Base-by-base conservation (phyloP, 2,797 vertebrate species). In the Artibeus jamaicensis region DNA sequence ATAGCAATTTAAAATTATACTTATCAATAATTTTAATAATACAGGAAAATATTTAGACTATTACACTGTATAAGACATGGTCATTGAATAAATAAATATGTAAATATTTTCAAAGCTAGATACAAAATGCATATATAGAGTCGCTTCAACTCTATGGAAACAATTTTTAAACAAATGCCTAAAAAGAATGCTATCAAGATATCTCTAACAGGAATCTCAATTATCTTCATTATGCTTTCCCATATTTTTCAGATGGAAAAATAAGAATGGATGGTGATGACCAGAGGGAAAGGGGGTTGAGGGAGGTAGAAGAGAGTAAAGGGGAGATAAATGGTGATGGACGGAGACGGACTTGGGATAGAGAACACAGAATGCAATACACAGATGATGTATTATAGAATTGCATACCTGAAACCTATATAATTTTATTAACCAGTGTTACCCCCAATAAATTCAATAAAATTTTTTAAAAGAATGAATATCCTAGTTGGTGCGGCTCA, bases 161-260 rank as follows among this genome's bases (percentile, higher is more conserved):
- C 19, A 91, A 88, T 88, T 88, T 70, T 21, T 55, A 89, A 96
- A 86, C 46, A 90, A 89, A 82, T 78, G 46, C 39, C 87, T 85
- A 37, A 91, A 93, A 93, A 81, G 48, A 81, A 88, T 65, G 42
- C 34, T 84, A 39, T 22, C 48, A 79, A 76, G 29, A 37, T 89
- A 89, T 74, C 74, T 81, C 19, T 44, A 68, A 77, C 5, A 32
- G 55, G 24, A 85, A 79, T 88, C 78, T 96, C 65, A 57, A 50
- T 74, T 89, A 29, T 83, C 48, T 84, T 77, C 70, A 50, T 77
- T 78, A 86, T 34, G 42, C 14, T 76, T 82, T 81, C 57, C 26
- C 68, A n/a, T 34, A 34, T 89, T 86, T 89, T 68, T 67, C 67
- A 89, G 48, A 76, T 94, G 77, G 39, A 42, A 42, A 42, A 42